Evolutionary conservation across 2,888 invertebrate genomes (phyloP), one percentile per base, ranked within the genome.

Genomic region (Flabesymbios commensalis): DNA sequence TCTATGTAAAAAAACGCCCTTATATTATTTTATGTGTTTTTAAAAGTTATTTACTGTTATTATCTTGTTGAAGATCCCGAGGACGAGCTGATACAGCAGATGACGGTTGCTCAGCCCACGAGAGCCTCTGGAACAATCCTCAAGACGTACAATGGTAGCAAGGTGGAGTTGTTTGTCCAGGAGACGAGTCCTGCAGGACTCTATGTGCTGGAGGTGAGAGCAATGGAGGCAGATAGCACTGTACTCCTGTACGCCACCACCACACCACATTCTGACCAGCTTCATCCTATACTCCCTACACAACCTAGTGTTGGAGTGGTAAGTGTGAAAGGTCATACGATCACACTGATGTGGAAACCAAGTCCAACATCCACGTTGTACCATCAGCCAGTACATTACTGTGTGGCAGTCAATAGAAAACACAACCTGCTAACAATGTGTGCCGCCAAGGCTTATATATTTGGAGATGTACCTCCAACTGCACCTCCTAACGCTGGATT

Each of bases 361-460:
- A 71, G 69, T 39, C 65, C 68, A 2, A 67, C 65, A 3, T 59
- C 66, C 33, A 45, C 61, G 19, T 24, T 33, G 22, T 51, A 55
- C 19, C 64, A 61, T 0, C 63, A 65, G 2, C 53, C 62, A 1
- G 52, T 65, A 22, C 47, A 59, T 29, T 65, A 65, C 45, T 87
- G 86, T 72, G 76, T 87, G 24, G 83, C 85, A 19, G 80, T 86
- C 36, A 87, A 85, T 74, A 80, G 81, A 1, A 72, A 77, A 43
- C 82, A 84, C 67, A 86, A 85, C 72, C 39, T 75, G 19, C 75
- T 78, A 10, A 84, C 86, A 0, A 76, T 86, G 36, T 87, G 87
- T 73, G 83, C 84, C 24, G 86, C 86, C 1, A 74, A 83, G 64
- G 79, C 82, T 0, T 81, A 83, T 55, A 71, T 75, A 26, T 72